Evolutionary conservation across 2,113 vertebrate species (phyloP), one percentile per base, ranked within the genome.

Genomic region (Apistogramma diplotaenia): DNA sequence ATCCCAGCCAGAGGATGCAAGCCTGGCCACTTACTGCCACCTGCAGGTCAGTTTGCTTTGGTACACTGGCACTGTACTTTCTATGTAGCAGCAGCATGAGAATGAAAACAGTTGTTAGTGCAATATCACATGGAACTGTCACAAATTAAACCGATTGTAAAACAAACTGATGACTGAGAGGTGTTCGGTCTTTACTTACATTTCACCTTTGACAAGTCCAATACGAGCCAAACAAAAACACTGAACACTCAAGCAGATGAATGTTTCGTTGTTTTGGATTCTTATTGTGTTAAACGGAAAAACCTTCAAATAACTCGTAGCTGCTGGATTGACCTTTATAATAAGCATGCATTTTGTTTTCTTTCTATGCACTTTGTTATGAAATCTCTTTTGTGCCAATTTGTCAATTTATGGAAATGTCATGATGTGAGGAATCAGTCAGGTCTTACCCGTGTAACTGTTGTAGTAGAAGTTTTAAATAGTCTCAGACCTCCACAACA

Each of bases 391-490:
- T 33, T 13, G 21, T 49, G 21, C 35, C 27, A 86, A 65, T 73
- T 61, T 74, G 78, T 85, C 31, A 87, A 78, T 90, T 91, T 85
- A 87, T 76, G 90, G 94, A 85, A 95, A 96, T 94, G 95, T 94
- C 94, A 91, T 91, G 90, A 94, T 92, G 95, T 95, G 95, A 96
- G 93, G 95, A 96, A 96, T 94, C 92, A 93, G 92, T 94, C 96
- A 95, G 94, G 84, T 94, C 97, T 98, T 98, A 97, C 97, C 97
- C 94, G 95, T 74, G 62, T 91, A 90, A 95, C 91, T 93, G 96
- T 91, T 91, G 96, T 93, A 93, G 96, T 94, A 94, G 96, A 95
- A 94, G 96, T 95, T 96, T 96, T 95, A 94, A 96, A 95, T 91
- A 92, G 96, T 95, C 95, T 96, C 95, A 94, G 94, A 94, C 82